These are phyloP conservation scores for Tapirus indicus DNA, from an alignment of 2,797 vertebrate genomes.

Conservation along the genomic window DNA sequence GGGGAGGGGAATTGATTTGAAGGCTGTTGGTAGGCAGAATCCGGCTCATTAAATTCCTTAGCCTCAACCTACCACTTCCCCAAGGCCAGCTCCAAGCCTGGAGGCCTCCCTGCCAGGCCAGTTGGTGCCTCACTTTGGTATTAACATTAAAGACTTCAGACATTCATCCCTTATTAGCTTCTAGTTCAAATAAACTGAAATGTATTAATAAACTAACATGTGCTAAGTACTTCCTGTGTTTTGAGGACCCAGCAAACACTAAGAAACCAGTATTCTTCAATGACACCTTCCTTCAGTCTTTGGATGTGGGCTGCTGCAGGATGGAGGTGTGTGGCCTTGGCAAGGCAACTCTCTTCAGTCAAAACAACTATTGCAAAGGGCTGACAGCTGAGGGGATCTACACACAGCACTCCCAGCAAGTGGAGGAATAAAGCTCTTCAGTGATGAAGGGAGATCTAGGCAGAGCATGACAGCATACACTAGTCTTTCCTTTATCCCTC, in stretches of 20 bases:
- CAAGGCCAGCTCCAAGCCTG: neutral
- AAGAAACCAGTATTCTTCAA: slow-evolving; percentile 18
- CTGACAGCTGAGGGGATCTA: neutral
- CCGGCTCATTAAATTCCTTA: neutral
- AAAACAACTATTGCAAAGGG: neutral
- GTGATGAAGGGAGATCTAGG: neutral
- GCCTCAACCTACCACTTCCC: neutral
- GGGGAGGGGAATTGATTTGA: neutral
- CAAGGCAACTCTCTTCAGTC: neutral
- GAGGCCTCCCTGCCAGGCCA: neutral
- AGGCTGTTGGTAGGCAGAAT: neutral
- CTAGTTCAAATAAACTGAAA: slow-evolving; percentile 45
- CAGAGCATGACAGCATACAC: neutral
- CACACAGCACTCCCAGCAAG: neutral
- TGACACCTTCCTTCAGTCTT: neutral
- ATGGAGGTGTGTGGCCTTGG: neutral
- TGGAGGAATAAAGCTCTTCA: neutral
- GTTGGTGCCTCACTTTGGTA: neutral
- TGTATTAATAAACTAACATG: neutral
- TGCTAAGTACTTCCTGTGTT: slow-evolving; percentile 35
- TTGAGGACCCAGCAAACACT: neutral
- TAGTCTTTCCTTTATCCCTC: neutral
- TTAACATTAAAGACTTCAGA: slow-evolving; percentile 14
- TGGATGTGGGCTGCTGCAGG: neutral
- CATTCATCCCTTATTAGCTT: neutral